Percentiles rank a stretch among this genome's conserved stretches.
phyloP scores from a whole-genome alignment of 2,113 vertebrate species.

The Channa argus region DNA sequence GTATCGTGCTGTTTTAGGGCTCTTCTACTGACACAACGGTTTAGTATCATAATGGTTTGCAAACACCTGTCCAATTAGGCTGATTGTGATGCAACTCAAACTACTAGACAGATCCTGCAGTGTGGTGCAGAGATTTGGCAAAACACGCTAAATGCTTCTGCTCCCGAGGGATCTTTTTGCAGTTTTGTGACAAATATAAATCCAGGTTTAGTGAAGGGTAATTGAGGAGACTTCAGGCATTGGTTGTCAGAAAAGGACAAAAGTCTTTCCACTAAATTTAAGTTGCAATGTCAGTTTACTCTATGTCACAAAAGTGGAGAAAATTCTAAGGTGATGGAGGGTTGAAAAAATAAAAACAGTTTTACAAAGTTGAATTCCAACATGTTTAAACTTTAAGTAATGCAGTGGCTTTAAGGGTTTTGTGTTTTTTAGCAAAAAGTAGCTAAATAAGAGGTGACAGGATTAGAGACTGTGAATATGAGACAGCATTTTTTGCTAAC shows the following conservation, averaged over 20 bases:
- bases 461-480: constrained; percentile 6
- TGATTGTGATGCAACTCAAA: constrained; percentile 77
- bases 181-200: constrained; percentile 77
- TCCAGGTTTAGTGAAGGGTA: constrained; percentile 76
- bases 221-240: constrained; percentile 69
- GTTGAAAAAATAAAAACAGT: neutral
- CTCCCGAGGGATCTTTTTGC: constrained; percentile 64
- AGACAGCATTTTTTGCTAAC: neutral
- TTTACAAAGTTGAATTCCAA: constrained; percentile 40
- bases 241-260: constrained; percentile 70
- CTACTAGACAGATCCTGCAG: constrained; percentile 68
- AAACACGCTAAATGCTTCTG: constrained; percentile 64
- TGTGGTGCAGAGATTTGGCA: constrained; percentile 69
- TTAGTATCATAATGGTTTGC: constrained; percentile 73
- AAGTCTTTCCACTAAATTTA: constrained; percentile 63
- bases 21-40: constrained; percentile 70
- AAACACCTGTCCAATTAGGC: constrained; percentile 81
- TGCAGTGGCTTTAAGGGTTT: constrained; percentile 21
- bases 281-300: constrained; percentile 51
- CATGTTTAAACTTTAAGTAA: constrained; percentile 32
- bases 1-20: constrained; percentile 73
- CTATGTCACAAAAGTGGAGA: constrained; percentile 33
- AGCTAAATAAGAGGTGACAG: constrained; percentile 3
- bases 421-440: constrained; percentile 24
- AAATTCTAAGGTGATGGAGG: constrained; percentile 48